These are phyloP conservation scores for Thunnus thynnus DNA, from an alignment of 2,113 vertebrate genomes.

Conservation along the genomic window DNA sequence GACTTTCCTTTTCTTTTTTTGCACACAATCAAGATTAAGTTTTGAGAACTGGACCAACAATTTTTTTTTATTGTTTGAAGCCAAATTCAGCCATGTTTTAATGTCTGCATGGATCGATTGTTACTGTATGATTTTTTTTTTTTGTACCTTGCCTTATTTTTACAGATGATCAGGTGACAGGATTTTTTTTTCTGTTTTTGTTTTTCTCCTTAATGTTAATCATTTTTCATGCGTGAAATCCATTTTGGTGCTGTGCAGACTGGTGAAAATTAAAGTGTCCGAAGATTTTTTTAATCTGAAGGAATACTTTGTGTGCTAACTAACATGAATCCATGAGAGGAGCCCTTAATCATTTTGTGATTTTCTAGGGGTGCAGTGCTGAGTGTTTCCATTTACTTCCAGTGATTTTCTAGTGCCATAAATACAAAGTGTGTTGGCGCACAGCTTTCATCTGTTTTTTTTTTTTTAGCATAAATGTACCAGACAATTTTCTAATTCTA, in stretches of 20 bases:
- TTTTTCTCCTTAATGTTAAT: constrained; percentile 20
- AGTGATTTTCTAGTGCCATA: constrained; percentile 5
- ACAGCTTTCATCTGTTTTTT: background rate
- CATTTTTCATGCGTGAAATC: constrained; percentile 46
- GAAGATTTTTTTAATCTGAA: constrained; percentile 48
- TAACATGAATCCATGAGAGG: constrained; percentile 19
- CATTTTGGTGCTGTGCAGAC: constrained; percentile 60
- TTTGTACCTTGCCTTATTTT: constrained; percentile 75
- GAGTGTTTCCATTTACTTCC: constrained; percentile 64
- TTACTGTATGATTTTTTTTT: constrained; percentile 52
- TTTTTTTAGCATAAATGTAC: background rate
- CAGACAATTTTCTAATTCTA: background rate
- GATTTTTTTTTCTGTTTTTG: constrained; percentile 10
- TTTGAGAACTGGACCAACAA: constrained; percentile 56
- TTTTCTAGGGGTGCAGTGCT: constrained; percentile 49
- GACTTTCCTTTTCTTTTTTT: constrained; percentile 22
- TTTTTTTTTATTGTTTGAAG: constrained; percentile 52
- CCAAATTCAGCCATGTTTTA: constrained; percentile 72
- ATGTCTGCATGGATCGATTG: constrained; percentile 61
- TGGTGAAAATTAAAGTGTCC: constrained; percentile 53
- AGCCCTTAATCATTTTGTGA: constrained; percentile 35
- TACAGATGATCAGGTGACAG: constrained; percentile 68
- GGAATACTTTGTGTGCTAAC: constrained; percentile 37
- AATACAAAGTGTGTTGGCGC: background rate
- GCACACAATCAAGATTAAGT: constrained; percentile 58